phyloP scores from a whole-genome alignment of 2,797 vertebrate genomes.

The Pangasius larnaudii region DNA sequence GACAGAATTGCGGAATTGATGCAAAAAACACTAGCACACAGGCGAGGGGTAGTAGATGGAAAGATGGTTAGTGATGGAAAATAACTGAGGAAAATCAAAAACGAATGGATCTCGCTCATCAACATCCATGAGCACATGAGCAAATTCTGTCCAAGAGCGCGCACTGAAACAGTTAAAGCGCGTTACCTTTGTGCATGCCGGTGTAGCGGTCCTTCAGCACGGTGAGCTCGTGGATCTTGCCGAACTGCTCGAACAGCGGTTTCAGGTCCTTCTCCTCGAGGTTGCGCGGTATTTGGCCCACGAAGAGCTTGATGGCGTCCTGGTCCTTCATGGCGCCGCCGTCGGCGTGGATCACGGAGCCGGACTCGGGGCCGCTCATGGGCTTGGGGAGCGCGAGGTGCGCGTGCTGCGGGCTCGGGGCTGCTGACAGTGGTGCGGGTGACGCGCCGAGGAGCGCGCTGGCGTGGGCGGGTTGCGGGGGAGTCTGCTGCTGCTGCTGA shows the following conservation, averaged over 20 bases:
- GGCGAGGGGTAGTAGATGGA: not conserved
- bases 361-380: constrained; percentile 65
- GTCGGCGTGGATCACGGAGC: constrained; percentile 71
- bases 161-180: not conserved
- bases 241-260: constrained; percentile 86
- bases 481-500: constrained; percentile 50
- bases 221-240: constrained; percentile 86
- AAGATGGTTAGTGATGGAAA: not conserved
- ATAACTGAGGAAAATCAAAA: not conserved
- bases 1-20: not conserved
- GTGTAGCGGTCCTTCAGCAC: constrained; percentile 87
- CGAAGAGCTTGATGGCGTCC: constrained; percentile 87
- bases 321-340: constrained; percentile 79
- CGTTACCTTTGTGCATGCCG: constrained; percentile 85
- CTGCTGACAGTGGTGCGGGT: constrained; percentile 56
- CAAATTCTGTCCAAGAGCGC: not conserved
- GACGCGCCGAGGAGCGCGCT: constrained; percentile 67
- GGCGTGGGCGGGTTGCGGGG: constrained; percentile 67
- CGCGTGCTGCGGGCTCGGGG: constrained; percentile 57
- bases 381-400: constrained; percentile 61
- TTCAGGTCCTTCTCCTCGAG: constrained; percentile 83
- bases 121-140: not conserved
- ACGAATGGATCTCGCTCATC: too few species aligned
- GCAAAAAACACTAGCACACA: not conserved
- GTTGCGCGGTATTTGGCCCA: constrained; percentile 86